These are phyloP conservation scores for Drosophila sordidula DNA, from an alignment of 2,888 invertebrate genomes.

Conservation along the genomic window DNA sequence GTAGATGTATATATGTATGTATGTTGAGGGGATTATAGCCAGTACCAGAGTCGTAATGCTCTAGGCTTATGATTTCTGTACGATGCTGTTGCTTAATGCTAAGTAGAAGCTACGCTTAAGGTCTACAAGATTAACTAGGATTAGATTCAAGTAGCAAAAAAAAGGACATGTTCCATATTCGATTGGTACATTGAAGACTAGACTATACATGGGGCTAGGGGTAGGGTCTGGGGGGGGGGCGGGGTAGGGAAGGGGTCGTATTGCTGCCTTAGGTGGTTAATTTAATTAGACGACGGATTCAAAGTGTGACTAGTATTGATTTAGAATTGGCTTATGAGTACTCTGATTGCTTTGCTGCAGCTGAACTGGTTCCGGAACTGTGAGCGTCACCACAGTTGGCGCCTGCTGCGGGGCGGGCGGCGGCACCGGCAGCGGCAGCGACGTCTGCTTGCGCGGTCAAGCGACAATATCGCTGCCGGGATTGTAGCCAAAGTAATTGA, in stretches of 20 bases:
- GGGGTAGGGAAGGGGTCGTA: constrained; percentile 4
- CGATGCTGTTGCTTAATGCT: constrained; percentile 45
- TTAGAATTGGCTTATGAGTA: constrained; percentile 77
- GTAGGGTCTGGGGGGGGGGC: background rate
- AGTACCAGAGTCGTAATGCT: constrained; percentile 1
- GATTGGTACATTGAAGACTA: constrained; percentile 71
- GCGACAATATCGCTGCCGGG: constrained; percentile 84
- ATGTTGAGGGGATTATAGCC: constrained; percentile 8
- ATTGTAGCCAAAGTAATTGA: constrained; percentile 85
- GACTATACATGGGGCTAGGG: constrained; percentile 51
- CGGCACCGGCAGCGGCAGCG: constrained; percentile 14
- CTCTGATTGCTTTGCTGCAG: constrained; percentile 37
- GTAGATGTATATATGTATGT: background rate
- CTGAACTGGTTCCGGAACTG: constrained; percentile 23
- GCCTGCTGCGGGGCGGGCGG: constrained; percentile 7
- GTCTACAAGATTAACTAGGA: constrained; percentile 49
- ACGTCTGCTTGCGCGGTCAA: constrained; percentile 77
- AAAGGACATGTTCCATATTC: constrained; percentile 15
- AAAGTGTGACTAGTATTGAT: constrained; percentile 75
- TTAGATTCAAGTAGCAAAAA: constrained; percentile 49
- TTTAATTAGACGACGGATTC: constrained; percentile 29
- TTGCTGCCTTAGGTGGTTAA: constrained; percentile 64
- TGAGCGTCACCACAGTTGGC: constrained; percentile 8
- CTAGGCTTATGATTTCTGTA: constrained; percentile 13
- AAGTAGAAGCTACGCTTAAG: constrained; percentile 62